phyloP scores from a whole-genome alignment of 2,888 invertebrate species.

The Andrena marginata region DNA sequence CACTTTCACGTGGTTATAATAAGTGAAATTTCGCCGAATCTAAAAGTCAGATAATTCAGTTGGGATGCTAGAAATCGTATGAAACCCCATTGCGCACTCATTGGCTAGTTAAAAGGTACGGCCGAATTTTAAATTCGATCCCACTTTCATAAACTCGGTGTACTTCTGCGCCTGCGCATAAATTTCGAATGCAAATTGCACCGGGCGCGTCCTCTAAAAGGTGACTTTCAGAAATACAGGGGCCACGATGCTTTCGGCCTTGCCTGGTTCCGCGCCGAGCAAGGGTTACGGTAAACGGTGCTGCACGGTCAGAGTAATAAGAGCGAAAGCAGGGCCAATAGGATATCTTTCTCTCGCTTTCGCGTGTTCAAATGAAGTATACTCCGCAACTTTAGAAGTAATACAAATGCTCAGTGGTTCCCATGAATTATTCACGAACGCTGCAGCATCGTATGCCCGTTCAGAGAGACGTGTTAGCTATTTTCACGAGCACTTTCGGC shows the following conservation, averaged over 20 bases:
- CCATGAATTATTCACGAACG: slow-evolving; percentile 30
- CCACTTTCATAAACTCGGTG: no score
- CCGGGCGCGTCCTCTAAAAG: no score
- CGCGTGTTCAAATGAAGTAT: neutral
- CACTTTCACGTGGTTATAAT: neutral
- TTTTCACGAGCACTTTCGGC: slow-evolving; percentile 12
- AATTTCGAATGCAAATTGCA: no score
- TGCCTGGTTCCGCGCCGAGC: no score
- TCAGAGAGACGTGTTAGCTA: slow-evolving; percentile 1
- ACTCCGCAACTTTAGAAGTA: neutral
- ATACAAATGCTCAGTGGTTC: slow-evolving; percentile 15
- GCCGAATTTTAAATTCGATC: no score
- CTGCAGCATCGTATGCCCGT: neutral
- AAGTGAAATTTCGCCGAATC: neutral
- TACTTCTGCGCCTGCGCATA: no score
- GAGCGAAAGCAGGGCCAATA: slow-evolving; percentile 25
- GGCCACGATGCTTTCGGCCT: no score
- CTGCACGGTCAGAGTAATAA: neutral
- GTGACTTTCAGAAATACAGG: no score
- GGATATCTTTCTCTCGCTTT: slow-evolving; percentile 17
- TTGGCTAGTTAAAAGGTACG: neutral
- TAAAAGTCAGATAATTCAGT: neutral
- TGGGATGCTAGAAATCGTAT: neutral
- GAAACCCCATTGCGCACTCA: neutral
- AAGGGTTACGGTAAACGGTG: no score